phyloP scores from a whole-genome alignment of 2,113 vertebrate species.

The Himantopus leucocephalus region DNA sequence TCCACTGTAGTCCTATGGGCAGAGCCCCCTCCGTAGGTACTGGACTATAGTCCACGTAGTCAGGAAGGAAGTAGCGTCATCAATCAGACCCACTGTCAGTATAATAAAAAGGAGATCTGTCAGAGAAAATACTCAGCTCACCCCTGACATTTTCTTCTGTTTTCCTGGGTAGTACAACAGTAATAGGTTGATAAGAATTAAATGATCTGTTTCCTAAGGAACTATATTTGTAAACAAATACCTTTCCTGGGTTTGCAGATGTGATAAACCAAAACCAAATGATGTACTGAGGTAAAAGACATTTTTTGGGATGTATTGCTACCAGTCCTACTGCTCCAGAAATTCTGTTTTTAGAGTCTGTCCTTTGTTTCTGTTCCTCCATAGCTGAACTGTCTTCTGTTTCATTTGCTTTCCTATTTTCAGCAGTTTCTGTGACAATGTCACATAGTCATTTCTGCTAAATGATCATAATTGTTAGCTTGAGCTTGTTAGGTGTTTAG shows the following conservation, averaged over 20 bases:
- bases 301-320: background rate
- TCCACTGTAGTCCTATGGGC: background rate
- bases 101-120: background rate
- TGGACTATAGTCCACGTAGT: background rate
- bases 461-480: background rate
- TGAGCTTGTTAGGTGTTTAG: background rate
- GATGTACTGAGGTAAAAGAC: background rate
- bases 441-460: background rate
- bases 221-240: background rate
- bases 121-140: background rate
- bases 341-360: background rate
- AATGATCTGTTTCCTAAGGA: background rate
- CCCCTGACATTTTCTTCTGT: background rate
- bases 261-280: background rate
- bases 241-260: background rate
- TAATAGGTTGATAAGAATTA: background rate
- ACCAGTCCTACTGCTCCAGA: background rate
- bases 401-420: background rate
- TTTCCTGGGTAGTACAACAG: background rate
- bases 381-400: background rate
- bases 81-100: background rate
- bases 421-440: background rate
- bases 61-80: background rate
- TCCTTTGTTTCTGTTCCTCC: background rate
- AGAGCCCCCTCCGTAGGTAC: background rate